Evolutionary conservation across 2,888 invertebrate species (phyloP), one percentile per base, ranked within the genome.

Genomic region (Copidosoma aretas): DNA sequence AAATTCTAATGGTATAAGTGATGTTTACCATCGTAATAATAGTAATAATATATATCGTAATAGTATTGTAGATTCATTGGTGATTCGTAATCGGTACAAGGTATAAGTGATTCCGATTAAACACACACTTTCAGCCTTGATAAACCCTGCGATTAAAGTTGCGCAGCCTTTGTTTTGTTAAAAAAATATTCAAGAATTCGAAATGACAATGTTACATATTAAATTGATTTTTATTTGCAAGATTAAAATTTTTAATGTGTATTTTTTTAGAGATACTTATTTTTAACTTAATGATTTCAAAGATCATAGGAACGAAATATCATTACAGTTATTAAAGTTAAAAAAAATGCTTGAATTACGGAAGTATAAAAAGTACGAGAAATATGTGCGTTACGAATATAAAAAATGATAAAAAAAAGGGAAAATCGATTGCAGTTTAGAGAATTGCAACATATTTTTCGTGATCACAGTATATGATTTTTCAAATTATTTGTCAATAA

Each of bases 91-190:
- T 64, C 54, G 53, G 32, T 32, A 32, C n/a, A n/a, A n/a, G n/a
- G 53, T 68, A 63, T 59, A 60, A 60, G 53, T 68, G 63, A 68
- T 59, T 64, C 75, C 61, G 69, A 77, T 74, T 63, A 74, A 75
- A 74, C 49, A 32, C 32, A 8, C 39, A 64, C 41, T 63, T 64
- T 77, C 76, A 79, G 76, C 76, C 76, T 78, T 75, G 74, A 78
- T 59, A 65, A 76, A 73, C 74, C 66, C 66, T 71, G 73, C 65
- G 66, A 72, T 39, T 24, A n/a, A 63, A 25, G 49, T 62, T 43
- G 57, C 58, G 24, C 8, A 17, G 41, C 32, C 32, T 1, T 60
- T 62, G 59, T 54, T 41, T 51, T 41, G 17, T 41, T 39, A 12
- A 19, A n/a, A 43, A 54, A 51, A 49, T 19, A n/a, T 64, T 51